phyloP scores from a whole-genome alignment of 2,113 vertebrate genomes.

The Emydocephalus ijimae region DNA sequence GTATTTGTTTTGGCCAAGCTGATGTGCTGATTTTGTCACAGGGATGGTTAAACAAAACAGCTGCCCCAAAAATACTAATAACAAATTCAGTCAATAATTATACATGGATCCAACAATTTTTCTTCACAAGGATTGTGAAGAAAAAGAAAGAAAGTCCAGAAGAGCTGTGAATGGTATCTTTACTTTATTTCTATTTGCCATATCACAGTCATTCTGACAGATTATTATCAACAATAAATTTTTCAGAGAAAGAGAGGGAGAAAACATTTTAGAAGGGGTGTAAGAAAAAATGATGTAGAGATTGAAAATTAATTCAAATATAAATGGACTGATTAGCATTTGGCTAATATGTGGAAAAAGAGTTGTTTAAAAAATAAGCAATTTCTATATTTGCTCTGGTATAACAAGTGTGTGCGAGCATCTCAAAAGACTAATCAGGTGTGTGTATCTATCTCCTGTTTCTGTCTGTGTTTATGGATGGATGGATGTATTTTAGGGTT shows the following conservation, averaged over 20 bases:
- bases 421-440: neutral
- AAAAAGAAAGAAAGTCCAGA: neutral
- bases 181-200: neutral
- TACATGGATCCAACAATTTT: neutral
- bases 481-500: neutral
- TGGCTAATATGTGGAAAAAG: neutral
- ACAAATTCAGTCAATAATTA: neutral
- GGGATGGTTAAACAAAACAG: neutral
- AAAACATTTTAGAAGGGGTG: neutral
- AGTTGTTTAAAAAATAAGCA: neutral
- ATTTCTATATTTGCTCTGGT: neutral
- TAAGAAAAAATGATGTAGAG: neutral
- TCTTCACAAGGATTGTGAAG: neutral
- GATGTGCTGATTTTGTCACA: neutral
- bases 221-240: neutral
- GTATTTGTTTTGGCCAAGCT: neutral
- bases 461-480: neutral
- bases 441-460: neutral
- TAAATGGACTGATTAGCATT: neutral
- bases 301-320: neutral
- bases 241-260: neutral
- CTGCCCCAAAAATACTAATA: neutral
- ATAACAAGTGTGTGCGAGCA: neutral
- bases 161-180: neutral
- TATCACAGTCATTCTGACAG: neutral